Evolutionary conservation across 2,888 invertebrate genomes (phyloP), one percentile per base, ranked within the genome.

Genomic region (Perizoma flavofasciatum): DNA sequence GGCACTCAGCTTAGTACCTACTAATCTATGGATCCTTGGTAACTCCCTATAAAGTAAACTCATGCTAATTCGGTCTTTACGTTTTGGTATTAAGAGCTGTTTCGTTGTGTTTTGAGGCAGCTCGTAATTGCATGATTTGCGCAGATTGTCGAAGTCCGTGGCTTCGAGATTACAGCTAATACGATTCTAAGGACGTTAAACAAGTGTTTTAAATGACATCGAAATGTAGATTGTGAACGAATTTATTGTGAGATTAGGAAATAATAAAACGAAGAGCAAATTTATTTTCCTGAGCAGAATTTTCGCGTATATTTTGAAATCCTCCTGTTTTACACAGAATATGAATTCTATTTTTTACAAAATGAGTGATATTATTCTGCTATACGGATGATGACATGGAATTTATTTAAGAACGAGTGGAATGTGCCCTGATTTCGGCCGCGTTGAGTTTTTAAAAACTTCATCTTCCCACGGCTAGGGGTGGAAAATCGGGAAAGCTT

Each of bases 121-220:
- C 62, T 64, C 64, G 67, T 73, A 72, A 76, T 76, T 74, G 69
- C 65, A 59, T 68, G 71, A 76, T 75, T 75, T 69, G 65, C 70
- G 68, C 73, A 72, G 72, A 72, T 70, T 72, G 69, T 69, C 63
- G 68, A 64, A 58, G 57, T 58, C 60, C 58, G 52, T 61, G 58
- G 53, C 53, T 64, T 51, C 45, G 55, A 62, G 58, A 62, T 62
- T 55, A 58, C 35, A 48, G 58, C 55, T 62, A 62, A 62, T 58
- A 55, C 58, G 62, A 58, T 55, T 62, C 55, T 62, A 62, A 58
- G 58, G 62, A 62, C 62, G 48, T 51, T 62, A 58, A 62, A 59
- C 62, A 63, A 63, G 63, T 56, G 59, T 55, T 63, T 59, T 49
- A 58, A 55, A 57, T 62, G 45, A 58, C 49, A 45, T 49, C 51